phyloP scores from a whole-genome alignment of 2,797 vertebrate species.

The Sternotherus odoratus region DNA sequence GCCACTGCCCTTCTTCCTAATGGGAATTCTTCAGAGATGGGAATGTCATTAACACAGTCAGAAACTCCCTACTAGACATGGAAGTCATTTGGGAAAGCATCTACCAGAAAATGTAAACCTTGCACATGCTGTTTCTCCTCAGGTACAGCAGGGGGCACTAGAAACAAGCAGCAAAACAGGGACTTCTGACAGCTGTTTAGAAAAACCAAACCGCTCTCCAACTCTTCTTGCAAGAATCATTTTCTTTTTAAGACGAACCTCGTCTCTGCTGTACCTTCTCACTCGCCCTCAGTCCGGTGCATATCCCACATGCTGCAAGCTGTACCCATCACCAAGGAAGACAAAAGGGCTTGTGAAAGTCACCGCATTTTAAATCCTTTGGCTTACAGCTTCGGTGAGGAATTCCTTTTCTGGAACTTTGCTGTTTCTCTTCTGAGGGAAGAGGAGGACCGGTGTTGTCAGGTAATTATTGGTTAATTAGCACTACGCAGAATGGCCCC shows the following conservation, averaged over 20 bases:
- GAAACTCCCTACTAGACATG: not conserved
- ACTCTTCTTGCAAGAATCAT: not conserved
- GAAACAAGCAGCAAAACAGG: constrained; percentile 14
- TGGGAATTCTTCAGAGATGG: too few species aligned
- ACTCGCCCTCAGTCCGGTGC: accelerated
- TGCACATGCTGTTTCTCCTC: not conserved
- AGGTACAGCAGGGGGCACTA: constrained; percentile 62
- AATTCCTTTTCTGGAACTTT: accelerated
- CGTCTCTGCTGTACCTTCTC: not conserved
- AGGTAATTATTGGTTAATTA: not conserved
- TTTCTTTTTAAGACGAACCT: not conserved
- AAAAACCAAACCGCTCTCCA: not conserved
- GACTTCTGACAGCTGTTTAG: not conserved
- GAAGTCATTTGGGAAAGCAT: accelerated
- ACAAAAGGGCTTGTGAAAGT: accelerated
- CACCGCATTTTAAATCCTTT: not conserved
- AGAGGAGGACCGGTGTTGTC: accelerated
- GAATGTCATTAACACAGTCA: not conserved
- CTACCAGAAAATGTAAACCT: accelerated
- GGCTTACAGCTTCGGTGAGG: not conserved
- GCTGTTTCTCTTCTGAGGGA: not conserved
- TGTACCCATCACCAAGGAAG: not conserved
- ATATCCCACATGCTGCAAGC: accelerated
- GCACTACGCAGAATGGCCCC: accelerated
- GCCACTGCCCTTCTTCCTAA: not conserved